A percentile compares a stretch with the other conserved stretches of the same genome.
Evolutionary conservation across 2,888 invertebrate genomes (phyloP).

Genomic region (Sminthurides aquaticus): DNA sequence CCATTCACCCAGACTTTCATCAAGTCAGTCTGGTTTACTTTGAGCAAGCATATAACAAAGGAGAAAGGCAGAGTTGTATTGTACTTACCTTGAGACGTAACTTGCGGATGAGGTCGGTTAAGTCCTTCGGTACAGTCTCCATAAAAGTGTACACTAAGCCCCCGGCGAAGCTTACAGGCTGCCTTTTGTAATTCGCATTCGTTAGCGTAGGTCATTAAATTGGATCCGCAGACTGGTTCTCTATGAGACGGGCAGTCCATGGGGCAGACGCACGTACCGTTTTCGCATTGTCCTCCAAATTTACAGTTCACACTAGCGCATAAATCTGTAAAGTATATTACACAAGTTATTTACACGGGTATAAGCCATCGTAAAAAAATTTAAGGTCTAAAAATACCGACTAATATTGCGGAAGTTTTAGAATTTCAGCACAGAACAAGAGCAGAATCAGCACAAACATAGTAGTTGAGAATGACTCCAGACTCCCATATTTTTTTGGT

Average conservation of each 20-base stretch:
- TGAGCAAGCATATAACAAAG: no score
- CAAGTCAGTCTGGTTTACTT: no score
- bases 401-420: no score
- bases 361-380: no score
- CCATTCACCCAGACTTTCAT: no score
- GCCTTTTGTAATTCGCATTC: conserved; percentile 77
- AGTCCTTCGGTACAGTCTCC: conserved; percentile 61
- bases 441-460: no score
- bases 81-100: conserved; percentile 1
- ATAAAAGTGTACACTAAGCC: conserved; percentile 64
- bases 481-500: no score
- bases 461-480: no score
- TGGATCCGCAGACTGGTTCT: conserved; percentile 75
- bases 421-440: no score
- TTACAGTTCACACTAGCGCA: conserved; percentile 73
- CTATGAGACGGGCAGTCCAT: conserved; percentile 57
- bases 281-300: conserved; percentile 71
- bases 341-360: no score
- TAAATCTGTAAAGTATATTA: conserved; percentile 63
- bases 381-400: no score
- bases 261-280: conserved; percentile 78
- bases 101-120: background rate
- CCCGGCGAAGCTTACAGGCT: conserved; percentile 55
- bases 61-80: no score
- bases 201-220: conserved; percentile 70